Percentiles rank a stretch among this genome's conserved stretches.
These are phyloP conservation scores for Lacanobia oleracea DNA, from an alignment of 2,888 invertebrate species.

Conservation along the genomic window DNA sequence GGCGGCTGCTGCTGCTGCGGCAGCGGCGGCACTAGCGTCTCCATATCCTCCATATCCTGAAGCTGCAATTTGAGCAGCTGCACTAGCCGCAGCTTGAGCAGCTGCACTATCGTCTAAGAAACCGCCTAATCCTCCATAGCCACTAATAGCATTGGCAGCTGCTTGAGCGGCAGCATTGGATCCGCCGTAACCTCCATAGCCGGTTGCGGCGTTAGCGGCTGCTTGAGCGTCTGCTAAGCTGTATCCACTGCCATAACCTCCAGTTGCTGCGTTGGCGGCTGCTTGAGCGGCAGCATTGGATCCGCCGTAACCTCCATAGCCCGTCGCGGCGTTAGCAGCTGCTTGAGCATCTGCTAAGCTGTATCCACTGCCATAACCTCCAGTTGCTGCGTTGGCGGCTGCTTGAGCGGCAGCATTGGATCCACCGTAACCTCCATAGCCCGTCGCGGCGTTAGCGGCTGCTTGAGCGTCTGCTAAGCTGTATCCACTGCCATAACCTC, in stretches of 20 bases:
- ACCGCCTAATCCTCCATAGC: conserved; percentile 15
- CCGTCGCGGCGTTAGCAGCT: conserved; percentile 5
- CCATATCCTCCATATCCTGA: conserved; percentile 20
- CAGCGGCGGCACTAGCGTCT: conserved; percentile 26
- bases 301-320: not conserved
- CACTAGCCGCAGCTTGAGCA: conserved; percentile 29
- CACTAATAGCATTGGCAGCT: not conserved
- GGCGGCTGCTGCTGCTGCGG: conserved; percentile 3
- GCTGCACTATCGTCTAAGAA: conserved; percentile 14
- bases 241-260: conserved; percentile 7
- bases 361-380: too few relatives aligned
- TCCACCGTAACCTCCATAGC: too few relatives aligned
- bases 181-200: conserved; percentile 2
- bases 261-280: not conserved
- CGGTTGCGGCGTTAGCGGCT: conserved; percentile 8
- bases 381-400: too few relatives aligned
- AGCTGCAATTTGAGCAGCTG: not conserved
- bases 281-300: not conserved
- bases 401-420: too few relatives aligned
- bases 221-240: conserved; percentile 15
- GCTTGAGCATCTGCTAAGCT: too few relatives aligned
- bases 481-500: too few relatives aligned
- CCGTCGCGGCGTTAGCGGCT: too few relatives aligned
- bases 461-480: too few relatives aligned
- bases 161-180: conserved; percentile 22